Conservation (phyloP, 2,113 vertebrate genomes). For the Amphilophus citrinellus region DNA sequence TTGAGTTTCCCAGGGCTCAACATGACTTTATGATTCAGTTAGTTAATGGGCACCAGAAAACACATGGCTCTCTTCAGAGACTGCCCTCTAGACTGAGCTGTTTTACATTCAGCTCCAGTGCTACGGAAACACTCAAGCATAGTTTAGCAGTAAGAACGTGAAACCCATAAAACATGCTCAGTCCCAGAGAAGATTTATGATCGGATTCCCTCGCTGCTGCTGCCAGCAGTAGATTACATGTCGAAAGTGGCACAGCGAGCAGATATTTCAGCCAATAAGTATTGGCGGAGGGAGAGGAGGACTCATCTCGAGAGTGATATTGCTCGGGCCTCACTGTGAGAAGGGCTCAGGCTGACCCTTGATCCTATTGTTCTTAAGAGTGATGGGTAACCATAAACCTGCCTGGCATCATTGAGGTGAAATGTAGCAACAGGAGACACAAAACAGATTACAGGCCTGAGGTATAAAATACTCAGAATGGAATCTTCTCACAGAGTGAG, state of each 20-base stretch:
- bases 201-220: slow-evolving; percentile 35
- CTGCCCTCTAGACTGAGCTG: slow-evolving; percentile 4
- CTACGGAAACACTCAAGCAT: slow-evolving; percentile 57
- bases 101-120: slow-evolving; percentile 55
- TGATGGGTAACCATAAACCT: slow-evolving; percentile 73
- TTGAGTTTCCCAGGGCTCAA: neutral
- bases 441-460: slow-evolving; percentile 55
- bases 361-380: slow-evolving; percentile 74
- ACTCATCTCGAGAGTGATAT: slow-evolving; percentile 55
- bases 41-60: slow-evolving; percentile 37
- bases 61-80: slow-evolving; percentile 16
- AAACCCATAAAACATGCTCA: slow-evolving; percentile 64
- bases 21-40: slow-evolving; percentile 5
- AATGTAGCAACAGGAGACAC: slow-evolving; percentile 55
- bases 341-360: slow-evolving; percentile 56
- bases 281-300: slow-evolving; percentile 7
- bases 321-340: slow-evolving; percentile 17
- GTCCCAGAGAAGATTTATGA: slow-evolving; percentile 62
- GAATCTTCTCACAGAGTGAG: slow-evolving; percentile 26
- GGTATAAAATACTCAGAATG: slow-evolving; percentile 45
- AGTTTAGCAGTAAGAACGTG: slow-evolving; percentile 59
- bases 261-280: slow-evolving; percentile 77
- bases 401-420: slow-evolving; percentile 70
- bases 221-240: slow-evolving; percentile 74
- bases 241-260: slow-evolving; percentile 70